A percentile compares a stretch with the other conserved stretches of the same genome.
These are phyloP conservation scores for Lamprotornis superbus DNA, from an alignment of 2,113 vertebrate genomes.

Conservation along the genomic window DNA sequence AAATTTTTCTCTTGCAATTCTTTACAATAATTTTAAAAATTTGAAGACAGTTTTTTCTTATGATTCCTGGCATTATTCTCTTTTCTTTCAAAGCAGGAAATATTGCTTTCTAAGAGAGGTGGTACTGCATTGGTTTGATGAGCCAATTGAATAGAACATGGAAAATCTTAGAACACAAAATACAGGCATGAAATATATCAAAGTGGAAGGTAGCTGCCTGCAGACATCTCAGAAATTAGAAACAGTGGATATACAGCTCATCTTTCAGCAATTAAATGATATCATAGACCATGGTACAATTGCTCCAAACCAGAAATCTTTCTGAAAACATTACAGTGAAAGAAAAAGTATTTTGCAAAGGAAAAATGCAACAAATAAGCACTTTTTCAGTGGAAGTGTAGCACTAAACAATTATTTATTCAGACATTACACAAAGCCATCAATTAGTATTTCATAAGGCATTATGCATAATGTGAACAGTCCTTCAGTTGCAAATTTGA, in stretches of 20 bases:
- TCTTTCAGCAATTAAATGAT: background rate
- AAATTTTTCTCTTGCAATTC: background rate
- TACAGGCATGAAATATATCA: background rate
- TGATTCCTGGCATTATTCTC: background rate
- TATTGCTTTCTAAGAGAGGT: background rate
- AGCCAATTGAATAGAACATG: background rate
- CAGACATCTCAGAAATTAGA: background rate
- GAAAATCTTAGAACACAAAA: background rate
- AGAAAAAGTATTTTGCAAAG: background rate
- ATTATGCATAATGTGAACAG: background rate
- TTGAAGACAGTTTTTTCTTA: background rate
- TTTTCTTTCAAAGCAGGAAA: background rate
- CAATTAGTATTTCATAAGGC: conserved; percentile 55
- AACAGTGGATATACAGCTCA: background rate
- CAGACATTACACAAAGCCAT: conserved; percentile 23
- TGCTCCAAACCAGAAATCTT: conserved; percentile 49
- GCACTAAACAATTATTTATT: conserved; percentile 34
- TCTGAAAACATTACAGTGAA: conserved; percentile 25
- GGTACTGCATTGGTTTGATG: background rate
- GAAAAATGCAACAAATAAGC: background rate
- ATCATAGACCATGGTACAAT: background rate
- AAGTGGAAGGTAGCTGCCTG: background rate
- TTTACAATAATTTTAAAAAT: background rate
- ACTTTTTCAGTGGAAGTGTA: conserved; percentile 8
- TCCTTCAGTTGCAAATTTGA: conserved; percentile 33